Conservation (phyloP, 2,888 invertebrate species). For the Xestia c-nigrum region DNA sequence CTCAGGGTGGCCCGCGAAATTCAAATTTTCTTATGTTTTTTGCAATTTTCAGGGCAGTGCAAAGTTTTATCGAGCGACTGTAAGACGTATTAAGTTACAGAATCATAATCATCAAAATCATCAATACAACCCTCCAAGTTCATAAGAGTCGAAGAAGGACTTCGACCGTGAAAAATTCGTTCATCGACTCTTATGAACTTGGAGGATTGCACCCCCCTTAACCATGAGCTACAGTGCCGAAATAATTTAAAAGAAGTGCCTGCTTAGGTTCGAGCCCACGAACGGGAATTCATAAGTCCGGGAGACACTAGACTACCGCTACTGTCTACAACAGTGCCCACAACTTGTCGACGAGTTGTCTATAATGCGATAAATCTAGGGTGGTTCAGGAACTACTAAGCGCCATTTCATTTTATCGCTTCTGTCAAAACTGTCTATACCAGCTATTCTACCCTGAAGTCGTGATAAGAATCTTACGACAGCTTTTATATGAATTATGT, state of each 20-base stretch:
- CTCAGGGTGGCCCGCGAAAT: no score
- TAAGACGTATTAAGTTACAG: no score
- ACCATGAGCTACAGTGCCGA: not conserved
- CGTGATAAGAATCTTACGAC: slow-evolving; percentile 17
- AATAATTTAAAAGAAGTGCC: no score
- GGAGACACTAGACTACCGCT: not conserved
- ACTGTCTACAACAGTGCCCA: not conserved
- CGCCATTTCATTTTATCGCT: slow-evolving; percentile 31
- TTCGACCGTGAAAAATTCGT: no score
- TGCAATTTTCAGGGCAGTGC: no score
- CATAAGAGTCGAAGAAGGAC: no score
- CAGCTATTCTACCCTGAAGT: not conserved
- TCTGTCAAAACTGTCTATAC: slow-evolving; percentile 9
- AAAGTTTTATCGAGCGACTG: no score
- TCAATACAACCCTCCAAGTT: no score
- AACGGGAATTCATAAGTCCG: not conserved
- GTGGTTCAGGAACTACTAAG: not conserved
- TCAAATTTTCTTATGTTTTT: no score
- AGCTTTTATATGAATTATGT: slow-evolving; percentile 30
- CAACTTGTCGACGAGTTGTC: slow-evolving; percentile 3
- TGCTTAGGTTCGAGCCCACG: not conserved
- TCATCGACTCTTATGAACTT: no score
- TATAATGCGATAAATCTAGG: slow-evolving; percentile 16
- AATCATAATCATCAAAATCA: no score
- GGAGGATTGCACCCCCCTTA: no score